Base-by-base conservation (phyloP, 1,140 invertebrate species). In the Drosophila ambigua region DNA sequence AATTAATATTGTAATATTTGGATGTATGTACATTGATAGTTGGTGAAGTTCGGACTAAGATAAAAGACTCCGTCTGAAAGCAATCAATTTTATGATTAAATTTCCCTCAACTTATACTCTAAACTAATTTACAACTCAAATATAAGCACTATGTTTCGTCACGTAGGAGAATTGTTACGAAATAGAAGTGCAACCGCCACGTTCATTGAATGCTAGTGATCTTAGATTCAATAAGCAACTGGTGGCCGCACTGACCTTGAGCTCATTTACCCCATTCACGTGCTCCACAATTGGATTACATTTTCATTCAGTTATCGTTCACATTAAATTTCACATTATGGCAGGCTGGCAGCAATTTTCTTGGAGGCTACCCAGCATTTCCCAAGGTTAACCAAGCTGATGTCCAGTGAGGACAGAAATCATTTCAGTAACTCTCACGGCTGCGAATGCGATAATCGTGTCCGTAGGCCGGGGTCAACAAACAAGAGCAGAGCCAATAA, bases 401-500 rank as follows among this genome's bases (percentile, higher is more conserved):
- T 44, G 39, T 44, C 48, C 63, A 67, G 8, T 31, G 31, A 31
- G 31, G 8, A 31, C 43, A 57, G 49, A 64, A 64, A 72, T 46
- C 26, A 16, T 45, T 44, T 59, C 39, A 28, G 35, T 44, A 35
- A 64, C 28, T 48, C 41, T 48, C 50, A 68, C 43, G 48, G 31
- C 49, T n/a, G 16, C 46, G 41, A 55, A 78, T 87, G 74, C 55
- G 3, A 24, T 76, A 72, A 85, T 63, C 53, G 58, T 20, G 15
- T n/a, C 55, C 28, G 55, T 20, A 20, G 65, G 77, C 77, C 64
- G 69, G 71, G 63, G 65, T 77, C 77, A 79, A 72, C 75, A 61
- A 81, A 78, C 69, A 82, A 59, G 64, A 85, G 59, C 52, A 72
- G 49, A 82, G 82, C 82, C 78, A 85, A 87, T 82, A 85, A 78